A percentile compares a stretch with the other conserved stretches of the same genome.
Conservation (phyloP, 2,888 invertebrate genomes). For the Pecten maximus region DNA sequence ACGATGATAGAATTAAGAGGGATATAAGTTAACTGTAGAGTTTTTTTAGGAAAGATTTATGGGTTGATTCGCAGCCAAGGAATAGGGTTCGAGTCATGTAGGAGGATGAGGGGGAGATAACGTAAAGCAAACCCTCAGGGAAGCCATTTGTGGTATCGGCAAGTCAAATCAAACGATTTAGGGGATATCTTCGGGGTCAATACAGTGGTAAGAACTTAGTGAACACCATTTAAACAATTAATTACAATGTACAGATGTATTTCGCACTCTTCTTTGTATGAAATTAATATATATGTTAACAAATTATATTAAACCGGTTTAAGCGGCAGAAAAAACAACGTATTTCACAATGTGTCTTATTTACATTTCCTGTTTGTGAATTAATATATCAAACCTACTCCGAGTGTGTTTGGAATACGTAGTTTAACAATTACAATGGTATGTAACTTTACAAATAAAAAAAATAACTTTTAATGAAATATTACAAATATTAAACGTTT, state of each 20-base stretch:
- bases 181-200: not conserved
- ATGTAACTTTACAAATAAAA: too few species aligned
- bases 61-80: not conserved
- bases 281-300: too few species aligned
- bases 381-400: too few species aligned
- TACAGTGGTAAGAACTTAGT: not conserved
- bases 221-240: not conserved
- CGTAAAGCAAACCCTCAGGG: not conserved
- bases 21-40: not conserved
- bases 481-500: too few species aligned
- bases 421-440: too few species aligned
- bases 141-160: not conserved
- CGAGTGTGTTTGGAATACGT: too few species aligned
- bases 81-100: constrained; percentile 19
- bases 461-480: too few species aligned
- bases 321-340: too few species aligned
- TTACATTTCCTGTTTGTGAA: too few species aligned
- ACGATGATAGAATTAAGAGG: constrained; percentile 26
- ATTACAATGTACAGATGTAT: not conserved
- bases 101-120: not conserved
- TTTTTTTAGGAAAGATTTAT: not conserved
- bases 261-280: too few species aligned
- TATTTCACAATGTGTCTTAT: too few species aligned
- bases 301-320: too few species aligned
- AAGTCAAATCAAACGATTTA: not conserved